Evolutionary conservation across 2,797 vertebrate genomes (phyloP), one percentile per base, ranked within the genome.

Genomic region (Trematomus bernacchii): DNA sequence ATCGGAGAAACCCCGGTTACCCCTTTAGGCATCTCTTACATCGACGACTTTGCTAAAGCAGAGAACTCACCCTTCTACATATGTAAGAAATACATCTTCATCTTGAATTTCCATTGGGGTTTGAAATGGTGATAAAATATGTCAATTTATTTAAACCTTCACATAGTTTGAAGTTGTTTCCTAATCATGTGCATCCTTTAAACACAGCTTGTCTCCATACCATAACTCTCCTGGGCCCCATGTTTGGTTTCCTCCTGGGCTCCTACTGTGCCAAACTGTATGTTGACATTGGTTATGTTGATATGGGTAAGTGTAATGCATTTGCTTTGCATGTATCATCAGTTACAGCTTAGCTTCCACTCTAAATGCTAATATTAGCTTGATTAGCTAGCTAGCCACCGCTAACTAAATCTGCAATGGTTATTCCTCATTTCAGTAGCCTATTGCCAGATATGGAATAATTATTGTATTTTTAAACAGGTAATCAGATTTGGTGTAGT

Each of bases 11-110:
- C 97, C 7, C 97, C 98, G 0, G 90, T 99, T 84, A 94, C 95
- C 10, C 98, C 98, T 0, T 77, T 99, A 73, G 98, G 98, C 46
- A 96, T 99, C 89, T 97, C 98, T 18, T 99, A 98, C 42, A 93
- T 99, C 12, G 98, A 99, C 58, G 97, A 99, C 80, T 99, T 96
- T 82, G 94, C 97, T 8, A 96, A 93, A 90, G 92, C 95, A 13
- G 96, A 98, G 86, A 97, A 97, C 80, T 95, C 96, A 7, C 96
- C 97, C 11, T 95, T 99, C 77, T 99, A 98, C n/a, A 96, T 99
- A 15, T 97, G 98, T 97, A 91, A 94, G 78, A 62, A 19, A 0
- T 21, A 6, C 16, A 1, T 3, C 6, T 1, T 50, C 1, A 8
- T 21, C n/a, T 30, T 15, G 6, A 9, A 0, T 60, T 33, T 66